These are phyloP conservation scores for Anguilla pacifica DNA, from an alignment of 2,797 vertebrate genomes.

Conservation along the genomic window DNA sequence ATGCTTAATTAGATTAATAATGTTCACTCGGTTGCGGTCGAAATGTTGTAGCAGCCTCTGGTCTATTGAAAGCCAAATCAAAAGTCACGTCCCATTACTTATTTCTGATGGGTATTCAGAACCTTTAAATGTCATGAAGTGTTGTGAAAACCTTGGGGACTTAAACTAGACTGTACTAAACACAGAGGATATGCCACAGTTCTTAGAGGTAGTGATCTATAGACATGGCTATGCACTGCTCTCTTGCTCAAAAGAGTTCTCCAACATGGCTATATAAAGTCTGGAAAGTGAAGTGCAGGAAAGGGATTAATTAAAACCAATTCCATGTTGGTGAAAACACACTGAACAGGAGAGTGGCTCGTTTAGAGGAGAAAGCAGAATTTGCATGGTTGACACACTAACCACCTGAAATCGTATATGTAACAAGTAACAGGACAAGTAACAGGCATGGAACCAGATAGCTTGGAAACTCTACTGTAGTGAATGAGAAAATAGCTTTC, in stretches of 20 bases:
- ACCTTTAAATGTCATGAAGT: not conserved
- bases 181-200: not conserved
- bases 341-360: not conserved
- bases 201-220: not conserved
- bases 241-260: not conserved
- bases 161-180: not conserved
- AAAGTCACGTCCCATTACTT: not conserved
- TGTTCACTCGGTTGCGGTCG: not conserved
- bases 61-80: not conserved
- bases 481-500: slow-evolving; percentile 15
- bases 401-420: slow-evolving; percentile 16
- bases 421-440: slow-evolving; percentile 25
- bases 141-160: not conserved
- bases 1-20: not conserved
- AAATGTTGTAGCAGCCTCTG: not conserved
- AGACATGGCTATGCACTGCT: not conserved
- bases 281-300: not conserved
- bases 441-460: slow-evolving; percentile 28
- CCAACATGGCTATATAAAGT: not conserved
- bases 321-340: not conserved
- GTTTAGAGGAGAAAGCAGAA: not conserved
- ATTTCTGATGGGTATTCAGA: not conserved
- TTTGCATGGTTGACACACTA: not conserved
- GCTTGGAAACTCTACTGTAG: not conserved
- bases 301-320: not conserved